A percentile compares a stretch with the other conserved stretches of the same genome.
These are phyloP conservation scores for Hipparchia semele DNA, from an alignment of 2,888 invertebrate genomes.

Conservation along the genomic window DNA sequence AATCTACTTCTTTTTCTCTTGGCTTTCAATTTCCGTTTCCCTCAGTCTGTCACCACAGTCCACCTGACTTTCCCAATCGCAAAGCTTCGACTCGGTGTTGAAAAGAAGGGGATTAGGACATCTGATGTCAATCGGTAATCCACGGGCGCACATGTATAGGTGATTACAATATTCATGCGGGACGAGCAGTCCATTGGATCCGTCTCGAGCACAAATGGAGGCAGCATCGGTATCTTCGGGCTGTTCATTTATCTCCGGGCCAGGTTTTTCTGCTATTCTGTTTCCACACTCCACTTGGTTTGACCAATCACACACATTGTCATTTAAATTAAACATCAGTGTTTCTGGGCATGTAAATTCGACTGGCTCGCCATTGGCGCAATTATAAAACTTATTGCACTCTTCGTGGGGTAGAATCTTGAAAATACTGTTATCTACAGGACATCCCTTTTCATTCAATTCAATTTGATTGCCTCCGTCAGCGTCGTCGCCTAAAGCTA, in stretches of 20 bases:
- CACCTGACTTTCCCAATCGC: constrained; percentile 15
- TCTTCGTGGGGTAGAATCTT: constrained; percentile 18
- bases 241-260: not conserved
- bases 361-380: constrained; percentile 4
- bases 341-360: not conserved
- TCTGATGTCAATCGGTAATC: constrained; percentile 7
- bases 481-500: constrained; percentile 6
- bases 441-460: constrained; percentile 17
- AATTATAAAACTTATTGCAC: constrained; percentile 18
- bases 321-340: not conserved
- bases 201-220: constrained; percentile 1
- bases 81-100: constrained; percentile 14
- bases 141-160: constrained; percentile 19
- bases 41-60: constrained; percentile 10
- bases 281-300: constrained; percentile 12
- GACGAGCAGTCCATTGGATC: constrained; percentile 8
- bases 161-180: constrained; percentile 22
- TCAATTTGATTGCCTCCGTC: not conserved
- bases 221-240: not conserved
- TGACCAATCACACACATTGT: constrained; percentile 13
- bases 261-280: not conserved
- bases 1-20: constrained; percentile 4
- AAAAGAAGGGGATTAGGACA: constrained; percentile 18
- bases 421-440: not conserved
- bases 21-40: not conserved